Evolutionary conservation across 2,888 invertebrate species (phyloP).

Genomic region (Caenorhabditis virilis): DNA sequence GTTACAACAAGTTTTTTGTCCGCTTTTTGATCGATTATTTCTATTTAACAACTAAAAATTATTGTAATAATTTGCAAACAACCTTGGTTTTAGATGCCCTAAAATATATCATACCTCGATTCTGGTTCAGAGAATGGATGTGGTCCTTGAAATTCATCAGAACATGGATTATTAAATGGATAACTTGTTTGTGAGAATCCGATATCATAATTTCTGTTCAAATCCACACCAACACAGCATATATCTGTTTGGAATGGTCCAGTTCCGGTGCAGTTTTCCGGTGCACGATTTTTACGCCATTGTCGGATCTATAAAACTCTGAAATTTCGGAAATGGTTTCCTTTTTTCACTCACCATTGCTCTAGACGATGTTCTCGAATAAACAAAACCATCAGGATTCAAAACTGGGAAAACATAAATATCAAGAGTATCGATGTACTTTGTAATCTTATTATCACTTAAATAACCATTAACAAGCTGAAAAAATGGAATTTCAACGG

Average conservation of each 20-base stretch:
- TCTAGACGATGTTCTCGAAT: constrained; percentile 44
- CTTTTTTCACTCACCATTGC: constrained; percentile 33
- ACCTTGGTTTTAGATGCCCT: no score
- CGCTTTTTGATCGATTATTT: no score
- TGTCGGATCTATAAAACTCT: constrained; percentile 57
- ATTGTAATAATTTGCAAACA: no score
- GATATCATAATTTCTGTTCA: constrained; percentile 67
- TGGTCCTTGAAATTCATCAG: constrained; percentile 67
- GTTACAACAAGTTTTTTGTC: no score
- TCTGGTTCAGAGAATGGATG: constrained; percentile 67
- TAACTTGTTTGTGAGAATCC: constrained; percentile 53
- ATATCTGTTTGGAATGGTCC: constrained; percentile 52
- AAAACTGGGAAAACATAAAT: constrained; percentile 65
- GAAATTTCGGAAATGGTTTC: not conserved
- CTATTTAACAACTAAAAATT: no score
- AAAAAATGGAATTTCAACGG: no score
- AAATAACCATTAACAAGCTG: constrained; percentile 56
- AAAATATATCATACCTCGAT: no score
- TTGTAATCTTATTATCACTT: constrained; percentile 50
- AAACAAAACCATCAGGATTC: constrained; percentile 67
- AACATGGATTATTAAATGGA: constrained; percentile 67
- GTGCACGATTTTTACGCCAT: constrained; percentile 67
- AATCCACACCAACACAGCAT: constrained; percentile 65
- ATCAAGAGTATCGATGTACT: constrained; percentile 59
- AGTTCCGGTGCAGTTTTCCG: constrained; percentile 60